phyloP scores from a whole-genome alignment of 1,140 invertebrate species.

The Sminthurinus signatus region DNA sequence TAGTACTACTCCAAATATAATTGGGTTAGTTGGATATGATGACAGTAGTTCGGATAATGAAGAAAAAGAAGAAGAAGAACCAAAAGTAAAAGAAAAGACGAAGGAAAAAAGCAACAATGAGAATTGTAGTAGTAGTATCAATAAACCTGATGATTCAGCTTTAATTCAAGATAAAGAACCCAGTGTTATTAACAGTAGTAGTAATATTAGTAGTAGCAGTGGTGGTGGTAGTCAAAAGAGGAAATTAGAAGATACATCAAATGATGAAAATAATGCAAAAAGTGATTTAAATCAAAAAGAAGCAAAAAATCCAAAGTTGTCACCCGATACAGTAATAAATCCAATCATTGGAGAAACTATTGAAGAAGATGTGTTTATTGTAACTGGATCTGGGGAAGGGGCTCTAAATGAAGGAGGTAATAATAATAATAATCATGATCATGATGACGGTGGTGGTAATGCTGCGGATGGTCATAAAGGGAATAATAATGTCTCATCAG shows the following conservation, averaged over 20 bases:
- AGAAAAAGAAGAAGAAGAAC: conserved; percentile 22
- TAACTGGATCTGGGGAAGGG: conserved; percentile 66
- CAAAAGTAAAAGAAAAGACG: no score
- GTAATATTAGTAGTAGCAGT: no score
- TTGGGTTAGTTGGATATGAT: conserved; percentile 29
- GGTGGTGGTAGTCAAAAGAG: background rate
- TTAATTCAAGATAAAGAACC: no score
- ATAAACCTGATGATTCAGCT: no score
- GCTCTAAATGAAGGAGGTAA: conserved; percentile 63
- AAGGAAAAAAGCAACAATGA: no score
- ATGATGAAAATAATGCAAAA: no score
- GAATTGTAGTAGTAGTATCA: no score
- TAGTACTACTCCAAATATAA: no score
- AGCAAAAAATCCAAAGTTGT: conserved; percentile 20
- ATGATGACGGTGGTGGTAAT: conserved; percentile 17
- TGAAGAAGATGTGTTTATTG: conserved; percentile 62
- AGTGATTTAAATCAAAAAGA: no score
- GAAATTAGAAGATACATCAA: background rate
- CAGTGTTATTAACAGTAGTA: no score
- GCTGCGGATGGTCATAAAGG: conserved; percentile 33
- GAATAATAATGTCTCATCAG: conserved; percentile 9
- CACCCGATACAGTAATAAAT: conserved; percentile 31
- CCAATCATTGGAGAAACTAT: conserved; percentile 59
- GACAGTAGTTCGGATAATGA: conserved; percentile 40
- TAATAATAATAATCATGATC: conserved; percentile 31